Evolutionary conservation across 2,113 vertebrate species (phyloP).

Genomic region (Heterocephalus glaber): DNA sequence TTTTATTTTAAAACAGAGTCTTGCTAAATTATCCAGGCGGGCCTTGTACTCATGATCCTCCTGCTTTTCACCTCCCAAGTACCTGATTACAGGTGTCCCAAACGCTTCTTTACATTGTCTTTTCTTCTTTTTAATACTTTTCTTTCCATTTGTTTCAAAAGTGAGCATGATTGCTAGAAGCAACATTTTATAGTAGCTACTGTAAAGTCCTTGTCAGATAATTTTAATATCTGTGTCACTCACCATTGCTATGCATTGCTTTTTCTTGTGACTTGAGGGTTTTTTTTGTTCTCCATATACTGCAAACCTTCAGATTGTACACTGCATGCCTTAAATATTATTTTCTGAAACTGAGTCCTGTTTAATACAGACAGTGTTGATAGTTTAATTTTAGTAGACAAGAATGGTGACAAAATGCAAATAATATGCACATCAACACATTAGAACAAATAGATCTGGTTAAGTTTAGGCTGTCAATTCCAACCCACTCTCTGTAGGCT

Average conservation of each 20-base stretch:
- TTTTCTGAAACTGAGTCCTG: not conserved
- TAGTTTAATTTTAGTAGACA: not conserved
- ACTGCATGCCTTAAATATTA: not conserved
- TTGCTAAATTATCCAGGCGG: not conserved
- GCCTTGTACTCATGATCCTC: not conserved
- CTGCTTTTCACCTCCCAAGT: not conserved
- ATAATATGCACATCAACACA: not conserved
- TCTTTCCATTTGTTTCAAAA: conserved; percentile 31
- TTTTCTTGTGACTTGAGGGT: not conserved
- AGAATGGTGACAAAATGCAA: not conserved
- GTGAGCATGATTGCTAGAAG: not conserved
- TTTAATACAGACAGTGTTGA: not conserved
- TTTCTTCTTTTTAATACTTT: not conserved
- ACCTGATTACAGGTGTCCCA: not conserved
- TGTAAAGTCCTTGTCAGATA: conserved; percentile 38
- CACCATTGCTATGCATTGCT: not conserved
- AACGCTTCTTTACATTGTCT: not conserved
- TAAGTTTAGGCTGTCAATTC: not conserved
- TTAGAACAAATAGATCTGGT: not conserved
- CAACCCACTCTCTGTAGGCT: not conserved
- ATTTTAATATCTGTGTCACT: not conserved
- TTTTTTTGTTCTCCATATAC: not conserved
- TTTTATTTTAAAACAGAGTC: not conserved
- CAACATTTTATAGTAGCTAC: not conserved
- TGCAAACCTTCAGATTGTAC: not conserved